A percentile compares a stretch with the other conserved stretches of the same genome.
phyloP scores from a whole-genome alignment of 2,888 invertebrate genomes.

The Scrobipalpa atriplicella region DNA sequence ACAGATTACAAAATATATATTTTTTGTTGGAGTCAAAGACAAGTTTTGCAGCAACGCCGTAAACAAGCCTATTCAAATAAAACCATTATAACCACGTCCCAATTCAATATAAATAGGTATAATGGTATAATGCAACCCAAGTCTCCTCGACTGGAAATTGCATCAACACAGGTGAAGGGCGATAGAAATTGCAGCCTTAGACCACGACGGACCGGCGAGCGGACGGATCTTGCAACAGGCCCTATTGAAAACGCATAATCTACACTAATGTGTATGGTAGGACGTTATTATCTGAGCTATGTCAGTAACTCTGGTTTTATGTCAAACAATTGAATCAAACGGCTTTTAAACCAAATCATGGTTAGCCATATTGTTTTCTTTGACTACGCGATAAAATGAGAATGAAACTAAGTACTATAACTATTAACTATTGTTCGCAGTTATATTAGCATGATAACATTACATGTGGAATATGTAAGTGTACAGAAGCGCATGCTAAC shows the following conservation, averaged over 20 bases:
- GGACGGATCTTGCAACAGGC: conserved; percentile 49
- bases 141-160: conserved; percentile 23
- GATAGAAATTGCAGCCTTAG: conserved; percentile 58
- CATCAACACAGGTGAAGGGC: conserved; percentile 58
- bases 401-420: no score
- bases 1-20: background rate
- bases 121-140: conserved; percentile 7
- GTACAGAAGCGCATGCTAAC: no score
- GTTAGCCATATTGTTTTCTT: no score
- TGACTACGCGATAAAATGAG: no score
- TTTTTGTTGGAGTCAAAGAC: background rate
- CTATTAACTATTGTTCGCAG: no score
- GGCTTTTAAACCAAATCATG: no score
- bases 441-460: no score
- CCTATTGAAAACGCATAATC: conserved; percentile 21
- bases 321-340: no score
- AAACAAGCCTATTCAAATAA: background rate
- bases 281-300: background rate
- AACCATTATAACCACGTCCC: background rate
- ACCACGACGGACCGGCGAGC: conserved; percentile 43
- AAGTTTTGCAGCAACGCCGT: background rate
- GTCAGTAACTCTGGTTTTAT: no score
- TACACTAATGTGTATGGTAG: conserved; percentile 23
- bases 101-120: background rate
- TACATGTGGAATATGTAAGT: no score